A percentile compares a stretch with the other conserved stretches of the same genome.
These are phyloP conservation scores for Lagopus leucura DNA, from an alignment of 2,113 vertebrate species.

Conservation along the genomic window DNA sequence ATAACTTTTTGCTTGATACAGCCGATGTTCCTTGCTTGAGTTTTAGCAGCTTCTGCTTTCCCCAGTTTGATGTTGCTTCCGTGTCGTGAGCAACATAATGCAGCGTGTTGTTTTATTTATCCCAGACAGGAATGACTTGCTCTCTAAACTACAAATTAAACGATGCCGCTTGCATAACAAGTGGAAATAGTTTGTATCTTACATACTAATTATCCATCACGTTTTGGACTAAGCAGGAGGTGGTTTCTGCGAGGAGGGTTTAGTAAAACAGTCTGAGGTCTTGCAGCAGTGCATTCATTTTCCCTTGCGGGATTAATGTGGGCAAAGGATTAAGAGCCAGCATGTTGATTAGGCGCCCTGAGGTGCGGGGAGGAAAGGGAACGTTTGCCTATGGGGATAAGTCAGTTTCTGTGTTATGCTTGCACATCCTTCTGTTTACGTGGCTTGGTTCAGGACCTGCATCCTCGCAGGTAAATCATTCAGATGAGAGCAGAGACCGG, in stretches of 20 bases:
- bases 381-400: background rate
- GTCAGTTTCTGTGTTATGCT: background rate
- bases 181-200: constrained; percentile 51
- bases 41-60: background rate
- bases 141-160: constrained; percentile 64
- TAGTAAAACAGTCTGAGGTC: background rate
- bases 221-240: background rate
- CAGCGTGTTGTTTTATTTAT: constrained; percentile 72
- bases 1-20: constrained; percentile 52
- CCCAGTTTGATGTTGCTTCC: background rate
- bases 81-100: constrained; percentile 26
- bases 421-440: background rate
- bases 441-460: background rate
- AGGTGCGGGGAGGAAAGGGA: background rate
- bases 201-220: constrained; percentile 54
- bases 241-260: background rate
- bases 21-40: background rate
- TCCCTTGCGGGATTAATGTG: background rate
- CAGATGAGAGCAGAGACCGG: background rate
- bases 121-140: constrained; percentile 59
- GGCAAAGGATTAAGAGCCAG: constrained; percentile 1
- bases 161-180: constrained; percentile 70
- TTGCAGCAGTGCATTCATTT: background rate
- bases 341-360: background rate
- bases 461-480: background rate